Conservation (phyloP, 2,113 vertebrate genomes). For the Pongo abelii region DNA sequence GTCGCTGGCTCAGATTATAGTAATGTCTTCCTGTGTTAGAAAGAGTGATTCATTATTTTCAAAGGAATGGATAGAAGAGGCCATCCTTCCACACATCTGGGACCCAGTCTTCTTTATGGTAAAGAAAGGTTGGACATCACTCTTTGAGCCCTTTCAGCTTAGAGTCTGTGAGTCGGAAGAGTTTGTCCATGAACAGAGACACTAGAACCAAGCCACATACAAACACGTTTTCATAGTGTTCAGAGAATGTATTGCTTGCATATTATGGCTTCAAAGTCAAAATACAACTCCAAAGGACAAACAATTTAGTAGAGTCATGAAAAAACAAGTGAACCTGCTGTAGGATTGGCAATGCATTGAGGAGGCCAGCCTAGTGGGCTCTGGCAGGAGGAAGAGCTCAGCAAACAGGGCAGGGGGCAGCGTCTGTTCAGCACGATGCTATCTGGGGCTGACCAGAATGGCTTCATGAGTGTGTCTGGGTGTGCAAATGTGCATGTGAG, state of each 20-base stretch:
- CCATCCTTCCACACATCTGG: too few relatives aligned
- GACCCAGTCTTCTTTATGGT: not conserved
- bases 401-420: accelerated
- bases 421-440: accelerated
- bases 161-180: not conserved
- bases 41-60: not conserved
- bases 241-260: not conserved
- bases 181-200: not conserved
- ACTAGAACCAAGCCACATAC: not conserved
- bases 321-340: not conserved
- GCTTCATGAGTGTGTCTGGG: not conserved
- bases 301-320: not conserved
- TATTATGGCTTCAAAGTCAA: not conserved
- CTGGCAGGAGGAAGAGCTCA: not conserved
- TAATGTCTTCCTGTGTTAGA: not conserved
- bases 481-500: accelerated
- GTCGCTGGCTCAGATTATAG: not conserved
- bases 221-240: not conserved
- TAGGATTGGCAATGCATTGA: accelerated
- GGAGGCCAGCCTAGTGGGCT: not conserved
- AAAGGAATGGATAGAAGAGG: not conserved
- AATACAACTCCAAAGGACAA: not conserved
- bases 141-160: not conserved
- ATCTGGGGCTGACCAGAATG: accelerated
- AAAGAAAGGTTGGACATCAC: not conserved